phyloP scores from a whole-genome alignment of 2,888 invertebrate species.

The Mellilla xanthometata region DNA sequence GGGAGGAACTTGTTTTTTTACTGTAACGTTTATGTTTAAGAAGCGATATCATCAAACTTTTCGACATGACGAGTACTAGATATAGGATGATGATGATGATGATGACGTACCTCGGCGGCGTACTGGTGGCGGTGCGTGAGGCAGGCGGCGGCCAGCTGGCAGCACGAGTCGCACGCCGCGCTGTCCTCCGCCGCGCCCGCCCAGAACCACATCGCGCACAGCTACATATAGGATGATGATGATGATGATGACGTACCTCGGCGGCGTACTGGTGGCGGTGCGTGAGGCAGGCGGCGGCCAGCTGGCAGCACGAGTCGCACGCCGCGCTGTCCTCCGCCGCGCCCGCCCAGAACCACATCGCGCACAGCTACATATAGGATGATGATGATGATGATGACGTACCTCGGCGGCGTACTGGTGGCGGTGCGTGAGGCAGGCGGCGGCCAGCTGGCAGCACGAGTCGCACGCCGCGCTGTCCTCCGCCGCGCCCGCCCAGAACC shows the following conservation, averaged over 20 bases:
- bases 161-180: constrained; percentile 58
- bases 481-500: constrained; percentile 37
- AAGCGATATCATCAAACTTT: too few relatives aligned
- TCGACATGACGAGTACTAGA: too few relatives aligned
- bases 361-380: too few relatives aligned
- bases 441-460: constrained; percentile 60
- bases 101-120: constrained; percentile 73
- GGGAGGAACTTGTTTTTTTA: too few relatives aligned
- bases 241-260: too few relatives aligned
- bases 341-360: constrained; percentile 34
- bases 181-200: constrained; percentile 44
- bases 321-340: constrained; percentile 44
- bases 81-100: too few relatives aligned
- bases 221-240: too few relatives aligned
- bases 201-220: constrained; percentile 33
- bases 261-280: constrained; percentile 76
- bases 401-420: constrained; percentile 78
- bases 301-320: constrained; percentile 63
- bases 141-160: constrained; percentile 60
- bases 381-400: too few relatives aligned
- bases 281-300: constrained; percentile 58
- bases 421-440: constrained; percentile 64
- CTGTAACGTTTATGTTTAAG: too few relatives aligned
- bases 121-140: constrained; percentile 70
- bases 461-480: constrained; percentile 48